Conservation (phyloP, 2,797 vertebrate species). For the Chelonia mydas region DNA sequence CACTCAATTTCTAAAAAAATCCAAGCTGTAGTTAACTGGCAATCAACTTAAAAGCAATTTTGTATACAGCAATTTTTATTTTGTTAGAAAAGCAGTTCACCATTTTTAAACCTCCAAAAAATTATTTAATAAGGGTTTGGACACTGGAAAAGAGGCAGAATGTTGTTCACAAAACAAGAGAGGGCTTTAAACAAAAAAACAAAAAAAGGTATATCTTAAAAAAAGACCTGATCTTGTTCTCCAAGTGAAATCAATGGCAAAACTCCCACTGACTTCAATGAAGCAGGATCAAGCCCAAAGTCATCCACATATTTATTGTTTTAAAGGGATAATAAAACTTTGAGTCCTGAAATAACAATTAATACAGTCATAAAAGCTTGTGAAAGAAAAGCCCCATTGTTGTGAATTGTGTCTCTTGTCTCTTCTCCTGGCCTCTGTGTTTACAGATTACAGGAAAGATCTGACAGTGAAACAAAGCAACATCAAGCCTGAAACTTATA, state of each 20-base stretch:
- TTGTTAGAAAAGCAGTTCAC: background rate
- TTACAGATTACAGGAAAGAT: slow-evolving; percentile 20
- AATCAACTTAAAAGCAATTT: background rate
- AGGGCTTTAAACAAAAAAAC: background rate
- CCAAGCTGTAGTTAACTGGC: background rate
- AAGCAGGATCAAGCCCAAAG: background rate
- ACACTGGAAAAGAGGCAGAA: background rate
- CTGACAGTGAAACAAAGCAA: slow-evolving; percentile 10
- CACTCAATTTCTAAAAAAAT: background rate
- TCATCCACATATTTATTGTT: slow-evolving; percentile 8
- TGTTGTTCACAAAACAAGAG: slow-evolving; percentile 13
- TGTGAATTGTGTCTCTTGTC: slow-evolving; percentile 18
- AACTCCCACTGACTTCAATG: background rate
- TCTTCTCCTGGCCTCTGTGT: background rate
- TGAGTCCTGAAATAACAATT: slow-evolving; percentile 23
- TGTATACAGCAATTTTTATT: background rate
- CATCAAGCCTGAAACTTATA: background rate
- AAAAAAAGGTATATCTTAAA: too few species aligned
- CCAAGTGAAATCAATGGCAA: background rate
- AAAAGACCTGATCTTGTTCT: background rate
- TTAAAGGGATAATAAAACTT: slow-evolving; percentile 37
- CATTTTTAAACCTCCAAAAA: background rate
- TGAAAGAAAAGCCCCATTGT: slow-evolving; percentile 28
- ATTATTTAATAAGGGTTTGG: background rate
- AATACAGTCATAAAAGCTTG: background rate